Base-by-base conservation (phyloP, 1,140 invertebrate genomes). In the Euwallacea similis region DNA sequence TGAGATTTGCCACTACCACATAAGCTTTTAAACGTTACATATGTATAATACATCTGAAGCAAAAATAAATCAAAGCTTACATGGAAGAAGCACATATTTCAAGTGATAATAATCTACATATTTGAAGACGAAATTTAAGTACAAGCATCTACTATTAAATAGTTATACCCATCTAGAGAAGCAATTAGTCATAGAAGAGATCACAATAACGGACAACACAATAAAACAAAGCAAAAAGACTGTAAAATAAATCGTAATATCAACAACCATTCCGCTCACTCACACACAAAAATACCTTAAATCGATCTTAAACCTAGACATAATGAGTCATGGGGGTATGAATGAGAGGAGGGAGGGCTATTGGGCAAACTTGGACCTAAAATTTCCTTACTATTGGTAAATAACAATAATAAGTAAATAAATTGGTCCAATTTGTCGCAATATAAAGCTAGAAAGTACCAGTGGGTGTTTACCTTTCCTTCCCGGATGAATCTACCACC, bases 401-500 rank as follows among this genome's bases (percentile, higher is more conserved):
- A 4, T 2, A 33, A 33, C 21, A 33, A 33, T 33, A 33, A 33
- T 33, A 33, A 33, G 4, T 33, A 33, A 33, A 33, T 33, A 33
- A 33, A 33, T 33, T 33, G 9, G 46, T 50, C 9, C 46, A 13
- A 50, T 11, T 50, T 11, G 46, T 50, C 13, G 46, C 46, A 50
- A 50, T 50, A 46, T 42, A 53, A 44, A 21, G 54, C 8, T 13
- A 21, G 11, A 9, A 21, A 41, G 21, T 33, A 66, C n/a, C 47
- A 11, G 6, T 42, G 11, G 21, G 43, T 43, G 15, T 54, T 89
- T 93, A 98, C 96, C 95, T 98, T 98, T 74, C 96, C 96, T 86
- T 99, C 97, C 74, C 96, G 88, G 78, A 99, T 97, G 82, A 95
- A 94, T 81, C 95, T 89, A 79, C 95, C 96, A 76, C 97, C 97